Evolutionary conservation across 2,113 vertebrate species (phyloP).

Genomic region (Stegastes partitus): DNA sequence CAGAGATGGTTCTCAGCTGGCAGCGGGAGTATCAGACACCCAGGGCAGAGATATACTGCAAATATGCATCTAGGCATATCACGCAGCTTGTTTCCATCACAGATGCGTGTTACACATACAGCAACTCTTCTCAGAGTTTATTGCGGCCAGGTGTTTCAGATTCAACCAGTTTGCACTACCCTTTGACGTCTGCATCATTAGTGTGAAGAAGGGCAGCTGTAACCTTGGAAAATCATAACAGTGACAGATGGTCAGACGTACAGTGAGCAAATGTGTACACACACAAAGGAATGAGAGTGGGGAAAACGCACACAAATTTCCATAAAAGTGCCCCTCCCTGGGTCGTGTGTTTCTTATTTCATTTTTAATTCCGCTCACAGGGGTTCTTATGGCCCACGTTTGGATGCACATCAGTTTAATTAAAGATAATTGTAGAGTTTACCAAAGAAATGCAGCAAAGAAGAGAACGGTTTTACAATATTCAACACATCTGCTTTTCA

Average conservation of each 20-base stretch:
- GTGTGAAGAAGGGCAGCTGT: constrained; percentile 59
- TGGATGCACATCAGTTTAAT: not conserved
- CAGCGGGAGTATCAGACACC: constrained; percentile 49
- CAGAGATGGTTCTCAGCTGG: constrained; percentile 57
- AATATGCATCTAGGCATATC: constrained; percentile 33
- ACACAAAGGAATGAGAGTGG: not conserved
- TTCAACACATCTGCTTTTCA: too few species aligned
- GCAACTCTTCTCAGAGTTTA: not conserved
- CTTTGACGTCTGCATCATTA: constrained; percentile 52
- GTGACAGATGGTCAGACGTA: constrained; percentile 13
- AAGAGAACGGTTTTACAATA: too few species aligned
- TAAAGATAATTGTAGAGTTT: too few species aligned
- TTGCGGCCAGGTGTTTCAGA: constrained; percentile 55
- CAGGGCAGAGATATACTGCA: constrained; percentile 15
- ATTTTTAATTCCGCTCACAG: not conserved
- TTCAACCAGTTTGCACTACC: constrained; percentile 22
- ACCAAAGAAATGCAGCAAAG: too few species aligned
- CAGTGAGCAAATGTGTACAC: not conserved
- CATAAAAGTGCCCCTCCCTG: not conserved
- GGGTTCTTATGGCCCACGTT: not conserved
- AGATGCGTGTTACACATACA: constrained; percentile 8
- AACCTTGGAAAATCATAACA: not conserved
- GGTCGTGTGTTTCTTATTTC: not conserved
- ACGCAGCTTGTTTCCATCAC: constrained; percentile 25
- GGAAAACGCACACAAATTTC: not conserved